Percentiles rank a stretch among this genome's conserved stretches.
These are phyloP conservation scores for Scatophagus argus DNA, from an alignment of 2,113 vertebrate species.

Conservation along the genomic window DNA sequence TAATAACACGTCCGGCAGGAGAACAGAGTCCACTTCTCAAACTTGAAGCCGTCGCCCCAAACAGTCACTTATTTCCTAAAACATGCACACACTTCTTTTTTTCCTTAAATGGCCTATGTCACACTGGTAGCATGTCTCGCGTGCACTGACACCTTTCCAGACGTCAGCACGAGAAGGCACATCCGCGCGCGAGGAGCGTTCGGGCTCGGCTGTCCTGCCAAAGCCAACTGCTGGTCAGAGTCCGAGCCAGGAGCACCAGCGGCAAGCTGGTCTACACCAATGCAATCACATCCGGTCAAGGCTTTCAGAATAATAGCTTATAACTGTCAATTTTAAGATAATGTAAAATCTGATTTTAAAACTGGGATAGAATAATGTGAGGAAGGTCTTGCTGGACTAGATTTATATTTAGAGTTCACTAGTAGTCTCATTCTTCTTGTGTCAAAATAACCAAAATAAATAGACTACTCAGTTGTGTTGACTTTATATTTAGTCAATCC, in stretches of 20 bases:
- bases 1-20: slow-evolving; percentile 33
- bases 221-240: slow-evolving; percentile 52
- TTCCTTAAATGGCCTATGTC: background rate
- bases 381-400: background rate
- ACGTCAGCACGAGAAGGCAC: slow-evolving; percentile 8
- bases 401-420: background rate
- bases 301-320: slow-evolving; percentile 44
- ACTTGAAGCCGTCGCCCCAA: slow-evolving; percentile 38
- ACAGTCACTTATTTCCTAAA: background rate
- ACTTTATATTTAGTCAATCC: too few species aligned
- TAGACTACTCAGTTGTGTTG: too few species aligned
- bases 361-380: background rate
- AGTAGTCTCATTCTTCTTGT: too few species aligned
- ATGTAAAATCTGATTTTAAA: too few species aligned
- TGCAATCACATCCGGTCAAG: fast-evolving
- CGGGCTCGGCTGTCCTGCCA: slow-evolving; percentile 61
- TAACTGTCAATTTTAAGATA: too few species aligned
- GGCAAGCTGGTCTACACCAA: fast-evolving
- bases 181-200: slow-evolving; percentile 36
- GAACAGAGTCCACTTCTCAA: slow-evolving; percentile 41
- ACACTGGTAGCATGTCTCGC: too few species aligned
- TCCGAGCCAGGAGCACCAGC: slow-evolving; percentile 47
- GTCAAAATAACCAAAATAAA: too few species aligned
- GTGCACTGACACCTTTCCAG: background rate
- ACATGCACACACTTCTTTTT: background rate